phyloP scores from a whole-genome alignment of 1,140 invertebrate genomes.

The Nephotettix cincticeps region DNA sequence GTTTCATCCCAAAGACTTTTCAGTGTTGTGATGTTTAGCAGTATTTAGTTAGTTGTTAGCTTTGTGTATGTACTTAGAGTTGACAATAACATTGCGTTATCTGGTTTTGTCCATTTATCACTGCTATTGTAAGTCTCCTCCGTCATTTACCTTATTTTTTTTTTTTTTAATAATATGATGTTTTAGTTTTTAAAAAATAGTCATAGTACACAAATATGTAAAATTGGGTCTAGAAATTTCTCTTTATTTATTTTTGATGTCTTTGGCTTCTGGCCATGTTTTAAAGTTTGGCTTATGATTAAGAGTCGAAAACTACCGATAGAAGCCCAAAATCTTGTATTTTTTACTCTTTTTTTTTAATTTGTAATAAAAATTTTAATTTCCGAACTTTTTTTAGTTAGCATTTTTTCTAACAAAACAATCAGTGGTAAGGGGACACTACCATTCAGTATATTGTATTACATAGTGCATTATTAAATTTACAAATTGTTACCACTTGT shows the following conservation, averaged over 20 bases:
- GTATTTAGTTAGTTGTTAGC: constrained; percentile 1
- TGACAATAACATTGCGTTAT: neutral
- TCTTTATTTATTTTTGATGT: too few species aligned
- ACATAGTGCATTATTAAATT: neutral
- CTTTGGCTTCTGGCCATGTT: too few species aligned
- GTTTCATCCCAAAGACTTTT: constrained; percentile 9
- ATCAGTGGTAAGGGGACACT: too few species aligned
- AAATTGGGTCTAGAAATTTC: too few species aligned
- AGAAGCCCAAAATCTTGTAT: too few species aligned
- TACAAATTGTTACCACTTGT: neutral
- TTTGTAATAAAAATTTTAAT: neutral
- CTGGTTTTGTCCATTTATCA: neutral
- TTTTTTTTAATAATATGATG: neutral
- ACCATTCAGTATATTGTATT: neutral
- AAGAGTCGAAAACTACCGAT: too few species aligned
- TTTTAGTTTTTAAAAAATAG: neutral
- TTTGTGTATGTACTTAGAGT: constrained; percentile 4
- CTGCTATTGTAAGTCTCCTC: neutral
- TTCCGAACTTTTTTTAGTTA: too few species aligned
- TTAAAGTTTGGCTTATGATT: too few species aligned
- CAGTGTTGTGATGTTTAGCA: neutral
- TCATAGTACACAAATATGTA: too few species aligned
- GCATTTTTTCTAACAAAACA: too few species aligned
- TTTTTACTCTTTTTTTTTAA: too few species aligned
- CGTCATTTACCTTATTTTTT: neutral